phyloP scores from a whole-genome alignment of 2,113 vertebrate species.

The Benitochromis conjunctus region DNA sequence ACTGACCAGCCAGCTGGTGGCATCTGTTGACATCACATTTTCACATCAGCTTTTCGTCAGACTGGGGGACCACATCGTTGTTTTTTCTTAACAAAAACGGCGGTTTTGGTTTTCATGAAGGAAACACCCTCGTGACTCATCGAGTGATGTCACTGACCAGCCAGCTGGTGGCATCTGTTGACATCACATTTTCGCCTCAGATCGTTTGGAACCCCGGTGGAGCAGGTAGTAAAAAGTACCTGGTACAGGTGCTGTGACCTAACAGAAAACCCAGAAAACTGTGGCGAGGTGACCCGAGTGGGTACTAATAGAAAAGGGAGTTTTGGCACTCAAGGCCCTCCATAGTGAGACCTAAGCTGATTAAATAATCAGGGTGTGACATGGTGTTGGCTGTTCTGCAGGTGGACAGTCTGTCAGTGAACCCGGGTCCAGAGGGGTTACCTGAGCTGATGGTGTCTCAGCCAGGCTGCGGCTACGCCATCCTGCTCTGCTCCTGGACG shows the following conservation, averaged over 20 bases:
- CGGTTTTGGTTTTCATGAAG: background rate
- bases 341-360: background rate
- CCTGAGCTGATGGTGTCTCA: conserved; percentile 96
- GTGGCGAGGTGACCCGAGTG: background rate
- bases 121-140: background rate
- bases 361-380: background rate
- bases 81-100: background rate
- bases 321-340: background rate
- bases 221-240: background rate
- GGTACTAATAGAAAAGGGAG: background rate
- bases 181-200: background rate
- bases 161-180: background rate
- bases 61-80: background rate
- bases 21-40: background rate
- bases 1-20: background rate
- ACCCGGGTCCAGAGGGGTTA: conserved; percentile 81
- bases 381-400: conserved; percentile 27
- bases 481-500: conserved; percentile 90
- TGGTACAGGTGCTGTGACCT: background rate
- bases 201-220: background rate
- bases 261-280: background rate
- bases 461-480: conserved; percentile 92
- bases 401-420: conserved; percentile 95
- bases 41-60: background rate
- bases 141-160: background rate